Evolutionary conservation across 2,113 vertebrate genomes (phyloP), one percentile per base, ranked within the genome.

Genomic region (Sylvia atricapilla): DNA sequence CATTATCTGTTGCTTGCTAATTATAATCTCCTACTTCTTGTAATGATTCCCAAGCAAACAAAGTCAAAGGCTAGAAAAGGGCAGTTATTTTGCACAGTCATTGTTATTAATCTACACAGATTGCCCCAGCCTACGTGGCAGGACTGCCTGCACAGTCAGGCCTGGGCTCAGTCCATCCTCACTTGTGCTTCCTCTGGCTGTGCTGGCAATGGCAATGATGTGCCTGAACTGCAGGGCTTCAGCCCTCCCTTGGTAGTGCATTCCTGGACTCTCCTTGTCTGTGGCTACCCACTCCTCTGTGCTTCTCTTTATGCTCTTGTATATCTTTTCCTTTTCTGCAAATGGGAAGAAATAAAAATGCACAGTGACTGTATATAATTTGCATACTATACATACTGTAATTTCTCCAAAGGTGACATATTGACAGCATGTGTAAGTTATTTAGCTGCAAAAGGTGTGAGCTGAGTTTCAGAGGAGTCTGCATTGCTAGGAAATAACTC

Each of bases 391-490:
- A 62, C n/a, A 46, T 56, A 66, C 58, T 39, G 14, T 93, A 89
- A 91, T 95, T 93, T 94, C 67, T 94, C 91, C 59, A 85, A 95
- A 94, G 74, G 23, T 93, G 83, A 69, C 58, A 76, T 85, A 69
- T 50, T 91, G 77, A 94, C 93, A 85, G 74, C 11, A 50, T 33
- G 25, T 79, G 22, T 47, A 89, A 87, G 44, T 87, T 85, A 89
- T 46, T 87, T 94, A 85, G 73, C 93, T 95, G 81, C 31, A 94
- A 43, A 87, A 89, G 31, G 41, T 93, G 56, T 89, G 77, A 93
- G 78, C 81, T 66, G 62, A 89, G 74, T 68, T 94, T 53, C 87
- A 91, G 44, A 83, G 66, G 44, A 89, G 15, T 76, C n/a, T 82
- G 15, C 44, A 89, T 85, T 82, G 44, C 52, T 87, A 72, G 25